Conservation (phyloP, 2,797 vertebrate genomes). For the Bradypodion ventrale region DNA sequence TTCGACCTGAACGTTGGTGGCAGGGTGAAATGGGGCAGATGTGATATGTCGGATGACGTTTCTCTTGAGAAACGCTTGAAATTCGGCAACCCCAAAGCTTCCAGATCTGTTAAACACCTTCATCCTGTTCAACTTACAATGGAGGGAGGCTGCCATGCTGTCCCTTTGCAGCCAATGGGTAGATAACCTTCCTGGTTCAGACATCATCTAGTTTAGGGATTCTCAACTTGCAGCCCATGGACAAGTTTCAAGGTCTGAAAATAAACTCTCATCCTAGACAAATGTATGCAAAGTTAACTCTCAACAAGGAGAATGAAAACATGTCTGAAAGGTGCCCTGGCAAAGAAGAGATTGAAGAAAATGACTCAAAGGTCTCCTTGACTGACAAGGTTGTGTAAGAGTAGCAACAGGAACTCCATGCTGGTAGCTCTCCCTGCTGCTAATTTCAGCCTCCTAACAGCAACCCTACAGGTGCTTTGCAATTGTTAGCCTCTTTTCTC, state of each 20-base stretch:
- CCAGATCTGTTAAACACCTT: neutral
- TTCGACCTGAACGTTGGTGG: no score
- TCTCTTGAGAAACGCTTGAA: no score
- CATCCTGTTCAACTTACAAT: neutral
- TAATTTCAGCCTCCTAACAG: constrained; percentile 11
- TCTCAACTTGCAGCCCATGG: no score
- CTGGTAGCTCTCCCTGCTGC: neutral
- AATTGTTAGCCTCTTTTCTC: constrained; percentile 23
- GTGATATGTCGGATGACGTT: no score
- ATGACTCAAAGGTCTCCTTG: constrained; percentile 16
- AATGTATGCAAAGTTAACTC: constrained; percentile 8
- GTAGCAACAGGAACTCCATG: constrained; percentile 9
- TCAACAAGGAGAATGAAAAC: neutral
- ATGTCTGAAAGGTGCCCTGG: neutral
- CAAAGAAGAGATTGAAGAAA: neutral
- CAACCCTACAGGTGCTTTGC: constrained; percentile 20
- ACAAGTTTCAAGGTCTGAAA: constrained; percentile 3
- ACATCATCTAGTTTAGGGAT: neutral
- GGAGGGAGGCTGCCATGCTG: neutral
- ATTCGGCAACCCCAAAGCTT: neutral
- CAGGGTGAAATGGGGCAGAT: no score
- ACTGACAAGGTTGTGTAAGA: constrained; percentile 29
- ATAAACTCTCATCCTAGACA: neutral
- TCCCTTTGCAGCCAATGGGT: neutral
- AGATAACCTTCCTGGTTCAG: no score